Evolutionary conservation across 2,113 vertebrate species (phyloP), one percentile per base, ranked within the genome.

Genomic region (Cichladusa arquata): DNA sequence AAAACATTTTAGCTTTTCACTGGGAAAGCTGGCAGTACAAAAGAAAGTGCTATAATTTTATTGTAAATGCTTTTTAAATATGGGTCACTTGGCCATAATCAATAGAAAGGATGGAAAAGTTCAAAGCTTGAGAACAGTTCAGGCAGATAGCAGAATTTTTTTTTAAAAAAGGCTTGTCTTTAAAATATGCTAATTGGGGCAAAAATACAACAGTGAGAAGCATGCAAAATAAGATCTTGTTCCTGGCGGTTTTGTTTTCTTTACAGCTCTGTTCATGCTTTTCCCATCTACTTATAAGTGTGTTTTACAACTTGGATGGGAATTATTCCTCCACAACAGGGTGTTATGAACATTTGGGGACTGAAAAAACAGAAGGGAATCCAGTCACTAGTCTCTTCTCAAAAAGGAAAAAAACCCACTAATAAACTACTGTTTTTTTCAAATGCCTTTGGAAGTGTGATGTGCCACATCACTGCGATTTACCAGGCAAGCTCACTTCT

Each of bases 51-150:
- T 92, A 98, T 98, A 97, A 98, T 98, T 98, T 98, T 98, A 98
- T 97, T 98, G 97, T 98, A 98, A 99, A 98, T 97, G 98, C 97
- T 98, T 99, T 99, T 98, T 98, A 98, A 99, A 98, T 98, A 98
- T 97, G 97, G 98, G 97, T 97, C 96, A 97, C 96, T 97, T 97
- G 97, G 95, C 95, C 94, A 88, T 96, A 88, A 95, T 90, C 87
- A 88, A 88, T 88, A 66, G 82, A 83, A 94, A 93, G 94, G 94
- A 95, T 65, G 57, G 88, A 97, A 93, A 91, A 97, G 97, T 97
- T 98, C 91, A 97, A 94, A 97, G 96, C 94, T 36, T 88, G 80
- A 96, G 92, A 97, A 96, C 58, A 73, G 85, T 79, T 80, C 73
- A 25, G 79, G 82, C 84, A 95, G 80, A 96, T 95, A 92, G 77